Evolutionary conservation across 2,888 invertebrate species (phyloP).

Genomic region (Anaspis maculata): DNA sequence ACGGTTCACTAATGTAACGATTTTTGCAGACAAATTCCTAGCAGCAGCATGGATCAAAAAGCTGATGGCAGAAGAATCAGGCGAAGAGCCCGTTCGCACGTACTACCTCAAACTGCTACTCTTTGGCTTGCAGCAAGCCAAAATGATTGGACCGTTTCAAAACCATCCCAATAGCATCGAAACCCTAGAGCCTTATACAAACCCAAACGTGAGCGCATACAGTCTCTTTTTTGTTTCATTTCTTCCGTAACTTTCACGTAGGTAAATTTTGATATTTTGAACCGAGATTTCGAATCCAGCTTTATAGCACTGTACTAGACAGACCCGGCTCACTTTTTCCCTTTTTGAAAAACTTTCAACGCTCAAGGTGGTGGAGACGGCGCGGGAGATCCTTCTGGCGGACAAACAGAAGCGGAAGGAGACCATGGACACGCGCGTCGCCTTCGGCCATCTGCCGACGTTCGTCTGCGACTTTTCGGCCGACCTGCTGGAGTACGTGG

Average conservation of each 20-base stretch:
- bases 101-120: slow-evolving; percentile 43
- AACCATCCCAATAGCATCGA: slow-evolving; percentile 34
- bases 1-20: slow-evolving; percentile 4
- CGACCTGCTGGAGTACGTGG: slow-evolving; percentile 42
- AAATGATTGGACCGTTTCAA: slow-evolving; percentile 39
- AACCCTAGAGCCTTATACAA: slow-evolving; percentile 30
- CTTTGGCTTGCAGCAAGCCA: slow-evolving; percentile 39
- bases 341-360: not conserved
- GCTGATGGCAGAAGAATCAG: slow-evolving; percentile 28
- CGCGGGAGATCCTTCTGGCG: slow-evolving; percentile 32
- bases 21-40: slow-evolving; percentile 34
- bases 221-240: no score
- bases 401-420: slow-evolving; percentile 25
- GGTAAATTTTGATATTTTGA: no score
- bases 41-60: slow-evolving; percentile 44
- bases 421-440: slow-evolving; percentile 17
- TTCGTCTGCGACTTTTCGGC: slow-evolving; percentile 37
- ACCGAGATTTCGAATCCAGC: slow-evolving; percentile 21
- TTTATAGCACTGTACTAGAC: no score
- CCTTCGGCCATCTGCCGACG: no score
- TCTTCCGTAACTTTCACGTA: no score
- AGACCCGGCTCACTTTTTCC: no score
- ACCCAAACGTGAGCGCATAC: slow-evolving; percentile 25
- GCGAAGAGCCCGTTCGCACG: slow-evolving; percentile 30
- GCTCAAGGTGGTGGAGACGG: slow-evolving; percentile 29